Percentiles rank a stretch among this genome's conserved stretches.
Evolutionary conservation across 1,140 invertebrate species (phyloP).

Genomic region (Orussus abietinus): DNA sequence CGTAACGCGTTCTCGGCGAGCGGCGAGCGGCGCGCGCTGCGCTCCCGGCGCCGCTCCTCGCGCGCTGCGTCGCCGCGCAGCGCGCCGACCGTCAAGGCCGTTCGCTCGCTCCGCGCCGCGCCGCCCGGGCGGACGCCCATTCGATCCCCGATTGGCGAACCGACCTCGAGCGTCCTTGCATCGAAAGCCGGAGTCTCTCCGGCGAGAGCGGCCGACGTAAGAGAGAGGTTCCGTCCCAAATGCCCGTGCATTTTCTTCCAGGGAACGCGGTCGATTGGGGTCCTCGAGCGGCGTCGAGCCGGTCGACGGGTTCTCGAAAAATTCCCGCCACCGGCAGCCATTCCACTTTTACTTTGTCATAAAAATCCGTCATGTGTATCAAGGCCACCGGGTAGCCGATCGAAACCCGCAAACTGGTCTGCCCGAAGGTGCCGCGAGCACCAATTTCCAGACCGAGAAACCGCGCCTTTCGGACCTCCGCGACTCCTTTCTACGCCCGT

Average conservation of each 20-base stretch:
- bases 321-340: no score
- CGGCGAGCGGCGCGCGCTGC: slow-evolving; percentile 5
- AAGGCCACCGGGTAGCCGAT: slow-evolving; percentile 15
- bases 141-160: slow-evolving; percentile 2
- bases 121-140: slow-evolving; percentile 5
- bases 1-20: slow-evolving; percentile 8
- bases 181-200: no score
- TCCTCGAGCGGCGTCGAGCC: no score
- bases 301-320: no score
- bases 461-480: no score
- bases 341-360: slow-evolving; percentile 14
- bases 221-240: no score
- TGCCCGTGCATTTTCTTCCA: no score
- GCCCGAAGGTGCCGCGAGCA: no score
- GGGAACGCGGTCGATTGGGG: no score
- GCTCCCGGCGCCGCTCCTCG: not conserved
- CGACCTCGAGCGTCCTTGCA: slow-evolving; percentile 10
- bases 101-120: slow-evolving; percentile 9
- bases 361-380: slow-evolving; percentile 13
- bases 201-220: no score
- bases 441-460: no score
- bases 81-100: slow-evolving; percentile 11
- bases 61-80: not conserved
- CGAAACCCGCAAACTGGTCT: slow-evolving; percentile 10
- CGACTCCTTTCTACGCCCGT: no score